Evolutionary conservation across 2,113 vertebrate species (phyloP).

Genomic region (Onychostruthus taczanowskii): DNA sequence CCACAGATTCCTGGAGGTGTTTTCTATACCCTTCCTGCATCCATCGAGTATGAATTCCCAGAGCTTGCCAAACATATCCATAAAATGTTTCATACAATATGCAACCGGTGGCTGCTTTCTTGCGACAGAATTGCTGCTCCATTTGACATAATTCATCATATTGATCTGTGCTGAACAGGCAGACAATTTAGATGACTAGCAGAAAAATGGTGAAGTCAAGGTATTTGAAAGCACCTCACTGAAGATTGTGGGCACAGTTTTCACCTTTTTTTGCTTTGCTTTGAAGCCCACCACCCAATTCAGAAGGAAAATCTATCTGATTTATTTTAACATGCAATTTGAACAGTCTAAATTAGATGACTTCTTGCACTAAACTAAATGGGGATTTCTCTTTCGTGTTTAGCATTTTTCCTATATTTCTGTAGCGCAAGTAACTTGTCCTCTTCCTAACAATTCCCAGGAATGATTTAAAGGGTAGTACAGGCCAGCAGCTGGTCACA

Average conservation of each 20-base stretch:
- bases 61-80: neutral
- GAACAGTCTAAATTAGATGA: neutral
- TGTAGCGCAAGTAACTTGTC: neutral
- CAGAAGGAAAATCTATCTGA: neutral
- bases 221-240: neutral
- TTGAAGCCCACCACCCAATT: neutral
- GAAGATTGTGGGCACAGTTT: neutral
- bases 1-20: neutral
- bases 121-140: neutral
- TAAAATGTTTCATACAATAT: neutral
- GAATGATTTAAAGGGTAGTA: neutral
- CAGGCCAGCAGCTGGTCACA: neutral
- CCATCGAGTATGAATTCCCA: neutral
- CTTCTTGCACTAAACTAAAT: neutral
- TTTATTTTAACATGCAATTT: neutral
- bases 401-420: neutral
- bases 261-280: neutral
- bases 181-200: neutral
- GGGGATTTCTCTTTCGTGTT: neutral
- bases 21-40: neutral
- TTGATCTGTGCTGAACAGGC: neutral
- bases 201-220: neutral
- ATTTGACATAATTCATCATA: neutral
- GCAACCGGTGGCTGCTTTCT: neutral
- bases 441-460: neutral